Conservation (phyloP, 2,797 vertebrate species). For the Bradypodion pumilum region DNA sequence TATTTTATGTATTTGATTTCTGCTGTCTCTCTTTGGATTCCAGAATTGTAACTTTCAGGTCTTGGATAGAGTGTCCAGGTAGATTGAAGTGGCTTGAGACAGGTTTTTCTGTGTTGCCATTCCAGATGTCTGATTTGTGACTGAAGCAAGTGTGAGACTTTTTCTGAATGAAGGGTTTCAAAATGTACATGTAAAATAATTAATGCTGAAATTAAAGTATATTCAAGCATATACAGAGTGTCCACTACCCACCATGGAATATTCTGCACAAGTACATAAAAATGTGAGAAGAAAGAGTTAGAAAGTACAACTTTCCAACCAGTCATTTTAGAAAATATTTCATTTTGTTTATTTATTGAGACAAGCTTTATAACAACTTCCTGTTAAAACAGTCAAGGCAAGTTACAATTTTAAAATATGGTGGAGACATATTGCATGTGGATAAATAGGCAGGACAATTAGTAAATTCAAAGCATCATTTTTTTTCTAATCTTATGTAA, state of each 20-base stretch:
- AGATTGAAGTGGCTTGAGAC: too few relatives aligned
- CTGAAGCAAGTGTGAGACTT: neutral
- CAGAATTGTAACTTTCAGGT: too few relatives aligned
- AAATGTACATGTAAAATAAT: neutral
- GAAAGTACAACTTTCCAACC: too few relatives aligned
- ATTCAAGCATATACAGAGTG: neutral
- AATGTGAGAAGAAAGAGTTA: too few relatives aligned
- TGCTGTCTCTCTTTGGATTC: too few relatives aligned
- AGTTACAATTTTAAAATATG: neutral
- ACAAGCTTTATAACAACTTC: neutral
- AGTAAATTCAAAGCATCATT: neutral
- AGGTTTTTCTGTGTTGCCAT: too few relatives aligned
- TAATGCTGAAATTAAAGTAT: neutral
- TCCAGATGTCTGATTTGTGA: too few relatives aligned
- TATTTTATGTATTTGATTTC: too few relatives aligned
- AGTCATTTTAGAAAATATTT: neutral
- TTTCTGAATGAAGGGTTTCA: neutral
- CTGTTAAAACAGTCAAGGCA: neutral
- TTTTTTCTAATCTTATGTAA: neutral
- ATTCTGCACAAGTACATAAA: neutral
- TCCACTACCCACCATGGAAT: neutral
- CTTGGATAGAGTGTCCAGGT: too few relatives aligned
- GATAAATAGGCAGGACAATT: neutral
- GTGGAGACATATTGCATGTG: neutral
- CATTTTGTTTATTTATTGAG: neutral